These are phyloP conservation scores for Phaedon cochleariae DNA, from an alignment of 2,888 invertebrate species.

Conservation along the genomic window DNA sequence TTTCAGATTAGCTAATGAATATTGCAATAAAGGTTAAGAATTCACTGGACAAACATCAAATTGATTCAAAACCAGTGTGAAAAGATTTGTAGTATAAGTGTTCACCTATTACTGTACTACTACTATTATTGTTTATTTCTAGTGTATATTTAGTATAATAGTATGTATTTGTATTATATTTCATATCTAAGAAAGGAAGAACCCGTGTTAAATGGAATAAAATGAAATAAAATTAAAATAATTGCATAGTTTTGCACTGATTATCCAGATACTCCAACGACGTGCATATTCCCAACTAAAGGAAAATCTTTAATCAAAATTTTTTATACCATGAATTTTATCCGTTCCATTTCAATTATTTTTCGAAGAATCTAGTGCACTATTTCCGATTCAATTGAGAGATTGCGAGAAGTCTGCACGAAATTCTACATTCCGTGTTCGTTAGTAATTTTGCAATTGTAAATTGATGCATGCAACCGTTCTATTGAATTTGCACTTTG, in stretches of 20 bases:
- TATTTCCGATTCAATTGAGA: neutral
- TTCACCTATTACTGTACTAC: too few relatives aligned
- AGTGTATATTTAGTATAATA: conserved; percentile 1
- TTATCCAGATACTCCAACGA: too few relatives aligned
- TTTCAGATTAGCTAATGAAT: conserved; percentile 1
- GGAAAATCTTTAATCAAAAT: too few relatives aligned
- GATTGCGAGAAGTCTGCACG: neutral
- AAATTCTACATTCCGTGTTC: neutral
- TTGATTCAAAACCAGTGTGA: too few relatives aligned
- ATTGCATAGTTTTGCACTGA: too few relatives aligned
- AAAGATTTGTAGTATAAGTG: too few relatives aligned
- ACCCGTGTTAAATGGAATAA: too few relatives aligned
- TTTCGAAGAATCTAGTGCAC: neutral
- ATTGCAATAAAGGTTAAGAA: conserved; percentile 7
- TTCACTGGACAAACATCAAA: conserved; percentile 5
- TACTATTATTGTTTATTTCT: neutral
- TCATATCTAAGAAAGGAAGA: conserved; percentile 1
- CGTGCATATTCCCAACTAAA: too few relatives aligned
- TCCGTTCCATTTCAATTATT: neutral
- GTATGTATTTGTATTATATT: conserved; percentile 1
- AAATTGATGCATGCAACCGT: conserved; percentile 8
- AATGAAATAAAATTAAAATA: too few relatives aligned
- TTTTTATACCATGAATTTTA: too few relatives aligned
- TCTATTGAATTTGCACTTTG: conserved; percentile 4
- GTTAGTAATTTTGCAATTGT: neutral